Conservation (phyloP, 2,113 vertebrate species). For the Nycticryphes semicollaris region DNA sequence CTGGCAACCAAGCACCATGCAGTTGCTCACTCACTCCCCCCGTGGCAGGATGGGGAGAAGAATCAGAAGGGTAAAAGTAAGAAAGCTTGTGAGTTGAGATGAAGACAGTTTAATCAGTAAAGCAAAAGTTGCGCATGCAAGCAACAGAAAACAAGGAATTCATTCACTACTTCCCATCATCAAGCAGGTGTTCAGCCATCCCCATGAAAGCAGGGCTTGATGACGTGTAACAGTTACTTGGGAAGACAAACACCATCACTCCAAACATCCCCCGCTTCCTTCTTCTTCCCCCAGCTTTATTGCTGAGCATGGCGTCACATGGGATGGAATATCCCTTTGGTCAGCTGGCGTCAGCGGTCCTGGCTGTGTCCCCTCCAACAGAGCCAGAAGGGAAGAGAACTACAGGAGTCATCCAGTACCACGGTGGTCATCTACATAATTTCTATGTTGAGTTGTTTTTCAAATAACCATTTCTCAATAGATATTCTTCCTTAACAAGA, state of each 20-base stretch:
- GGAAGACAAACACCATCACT: not conserved
- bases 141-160: not conserved
- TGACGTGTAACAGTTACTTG: not conserved
- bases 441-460: not conserved
- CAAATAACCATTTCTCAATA: not conserved
- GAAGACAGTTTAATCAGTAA: not conserved
- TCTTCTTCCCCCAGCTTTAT: not conserved
- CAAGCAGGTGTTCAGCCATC: not conserved
- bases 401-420: not conserved
- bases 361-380: not conserved
- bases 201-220: not conserved
- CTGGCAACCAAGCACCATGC: not conserved
- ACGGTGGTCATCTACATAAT: not conserved
- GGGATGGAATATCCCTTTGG: not conserved
- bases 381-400: not conserved
- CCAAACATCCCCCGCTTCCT: not conserved
- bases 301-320: not conserved
- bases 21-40: not conserved
- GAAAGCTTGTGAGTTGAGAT: not conserved
- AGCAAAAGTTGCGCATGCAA: not conserved
- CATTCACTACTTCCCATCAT: not conserved
- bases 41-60: not conserved
- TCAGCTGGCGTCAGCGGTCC: not conserved
- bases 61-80: not conserved
- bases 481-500: not conserved